Conservation (phyloP, 2,888 invertebrate species). For the Tetropium fuscum region DNA sequence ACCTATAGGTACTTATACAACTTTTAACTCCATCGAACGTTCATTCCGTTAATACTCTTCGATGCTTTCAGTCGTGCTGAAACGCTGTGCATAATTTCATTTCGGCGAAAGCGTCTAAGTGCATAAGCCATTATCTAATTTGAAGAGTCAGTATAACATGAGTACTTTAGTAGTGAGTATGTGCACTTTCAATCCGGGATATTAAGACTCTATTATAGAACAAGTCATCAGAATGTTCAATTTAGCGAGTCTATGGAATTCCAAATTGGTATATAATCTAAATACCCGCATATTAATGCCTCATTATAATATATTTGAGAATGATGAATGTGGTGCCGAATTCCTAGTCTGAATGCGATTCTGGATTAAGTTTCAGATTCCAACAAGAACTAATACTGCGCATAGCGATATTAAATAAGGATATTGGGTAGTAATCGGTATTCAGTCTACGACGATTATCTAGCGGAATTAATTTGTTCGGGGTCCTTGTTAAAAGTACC, state of each 20-base stretch:
- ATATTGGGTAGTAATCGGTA: conserved; percentile 41
- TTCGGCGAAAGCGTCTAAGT: too few relatives aligned
- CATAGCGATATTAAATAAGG: conserved; percentile 21
- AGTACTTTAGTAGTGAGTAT: conserved; percentile 2
- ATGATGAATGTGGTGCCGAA: conserved; percentile 18
- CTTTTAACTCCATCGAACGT: too few relatives aligned
- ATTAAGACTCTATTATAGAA: neutral
- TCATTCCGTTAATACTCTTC: too few relatives aligned
- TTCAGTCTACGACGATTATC: conserved; percentile 44
- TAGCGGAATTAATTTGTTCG: conserved; percentile 44
- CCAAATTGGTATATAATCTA: conserved; percentile 17
- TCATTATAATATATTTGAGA: conserved; percentile 21
- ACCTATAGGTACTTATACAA: too few relatives aligned
- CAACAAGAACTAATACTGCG: conserved; percentile 18
- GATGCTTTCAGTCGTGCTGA: too few relatives aligned
- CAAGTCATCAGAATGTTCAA: conserved; percentile 11
- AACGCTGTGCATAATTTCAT: too few relatives aligned
- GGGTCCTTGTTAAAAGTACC: conserved; percentile 44
- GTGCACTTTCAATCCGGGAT: neutral
- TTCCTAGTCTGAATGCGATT: conserved; percentile 3
- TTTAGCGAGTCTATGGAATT: conserved; percentile 9
- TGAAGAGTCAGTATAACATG: neutral
- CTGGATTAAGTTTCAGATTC: conserved; percentile 5
- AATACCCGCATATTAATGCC: conserved; percentile 24
- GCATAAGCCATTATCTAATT: too few relatives aligned